Conservation (phyloP, 92 coral and sea anemone species). For the Anthopleura xanthogrammica region DNA sequence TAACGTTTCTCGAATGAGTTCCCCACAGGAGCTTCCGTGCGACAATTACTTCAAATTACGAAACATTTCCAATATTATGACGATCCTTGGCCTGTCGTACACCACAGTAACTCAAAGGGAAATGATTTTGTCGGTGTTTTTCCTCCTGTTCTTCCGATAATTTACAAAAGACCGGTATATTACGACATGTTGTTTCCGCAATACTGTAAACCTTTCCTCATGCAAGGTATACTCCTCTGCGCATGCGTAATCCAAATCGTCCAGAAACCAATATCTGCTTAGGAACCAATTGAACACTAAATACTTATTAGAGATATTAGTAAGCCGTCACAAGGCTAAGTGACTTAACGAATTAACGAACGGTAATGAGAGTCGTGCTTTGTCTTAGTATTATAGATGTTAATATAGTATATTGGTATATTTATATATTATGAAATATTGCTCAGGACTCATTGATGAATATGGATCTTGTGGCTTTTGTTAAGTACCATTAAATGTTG, state of each 20-base stretch:
- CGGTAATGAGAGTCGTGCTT: neutral
- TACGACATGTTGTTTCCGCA: constrained; percentile 12
- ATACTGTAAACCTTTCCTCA: neutral
- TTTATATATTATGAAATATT: neutral
- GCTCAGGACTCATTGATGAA: neutral
- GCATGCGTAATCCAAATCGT: neutral
- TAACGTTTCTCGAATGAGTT: constrained; percentile 1
- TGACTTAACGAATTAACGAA: neutral
- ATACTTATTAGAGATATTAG: neutral
- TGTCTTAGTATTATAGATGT: neutral
- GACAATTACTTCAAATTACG: neutral
- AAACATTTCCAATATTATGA: neutral
- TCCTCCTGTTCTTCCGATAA: constrained; percentile 17
- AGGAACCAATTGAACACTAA: neutral
- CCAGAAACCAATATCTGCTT: neutral
- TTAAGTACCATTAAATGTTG: neutral
- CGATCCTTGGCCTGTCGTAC: constrained; percentile 25
- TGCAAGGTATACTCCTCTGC: neutral
- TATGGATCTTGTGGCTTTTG: neutral
- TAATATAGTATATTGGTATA: neutral
- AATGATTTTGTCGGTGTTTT: constrained; percentile 17
- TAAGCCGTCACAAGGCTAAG: neutral
- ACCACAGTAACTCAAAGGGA: constrained; percentile 11
- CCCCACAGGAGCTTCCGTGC: constrained; percentile 10
- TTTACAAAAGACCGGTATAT: constrained; percentile 20